Evolutionary conservation across 2,113 vertebrate species (phyloP).

Genomic region (Callaeas wilsoni): DNA sequence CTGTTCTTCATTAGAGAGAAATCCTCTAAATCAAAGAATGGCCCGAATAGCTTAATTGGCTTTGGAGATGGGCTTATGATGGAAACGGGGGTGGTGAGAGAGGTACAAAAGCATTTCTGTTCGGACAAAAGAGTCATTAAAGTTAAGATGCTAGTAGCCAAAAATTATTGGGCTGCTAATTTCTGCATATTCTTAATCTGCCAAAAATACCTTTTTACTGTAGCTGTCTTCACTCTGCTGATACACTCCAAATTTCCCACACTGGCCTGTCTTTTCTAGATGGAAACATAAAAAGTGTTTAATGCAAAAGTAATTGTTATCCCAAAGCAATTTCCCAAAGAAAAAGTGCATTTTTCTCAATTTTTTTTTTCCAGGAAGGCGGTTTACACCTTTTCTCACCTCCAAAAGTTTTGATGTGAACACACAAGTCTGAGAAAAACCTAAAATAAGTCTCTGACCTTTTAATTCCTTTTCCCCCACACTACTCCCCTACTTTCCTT

Average conservation of each 20-base stretch:
- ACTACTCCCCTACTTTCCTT: background rate
- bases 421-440: background rate
- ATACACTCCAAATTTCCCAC: background rate
- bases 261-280: background rate
- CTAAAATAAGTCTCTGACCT: background rate
- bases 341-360: background rate
- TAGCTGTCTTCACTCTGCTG: background rate
- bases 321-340: background rate
- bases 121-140: background rate
- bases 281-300: background rate
- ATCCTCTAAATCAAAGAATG: background rate
- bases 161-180: background rate
- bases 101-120: background rate
- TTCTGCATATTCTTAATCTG: background rate
- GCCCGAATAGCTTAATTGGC: background rate
- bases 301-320: background rate
- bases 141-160: background rate
- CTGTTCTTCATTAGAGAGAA: background rate
- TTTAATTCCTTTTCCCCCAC: accelerated
- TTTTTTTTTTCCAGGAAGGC: accelerated
- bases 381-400: background rate
- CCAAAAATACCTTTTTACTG: background rate
- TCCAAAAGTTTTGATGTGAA: background rate
- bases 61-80: background rate
- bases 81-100: background rate